Conservation (phyloP, 2,113 vertebrate species). For the Pseudois nayaur region DNA sequence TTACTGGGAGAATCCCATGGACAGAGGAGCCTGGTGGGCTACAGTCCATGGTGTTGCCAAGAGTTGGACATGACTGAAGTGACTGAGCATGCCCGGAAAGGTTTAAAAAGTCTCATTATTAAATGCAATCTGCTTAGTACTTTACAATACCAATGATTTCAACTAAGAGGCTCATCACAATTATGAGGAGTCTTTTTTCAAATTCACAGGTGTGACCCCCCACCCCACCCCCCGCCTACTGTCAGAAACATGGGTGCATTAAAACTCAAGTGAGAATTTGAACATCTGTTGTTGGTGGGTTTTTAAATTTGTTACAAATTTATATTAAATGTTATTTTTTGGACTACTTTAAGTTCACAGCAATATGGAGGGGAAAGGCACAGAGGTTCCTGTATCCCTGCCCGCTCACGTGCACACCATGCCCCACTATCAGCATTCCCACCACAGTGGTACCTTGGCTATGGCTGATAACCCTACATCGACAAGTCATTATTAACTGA, state of each 20-base stretch:
- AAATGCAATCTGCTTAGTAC: not conserved
- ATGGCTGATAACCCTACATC: not conserved
- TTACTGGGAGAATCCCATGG: not conserved
- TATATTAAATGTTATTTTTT: not conserved
- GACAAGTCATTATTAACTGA: not conserved
- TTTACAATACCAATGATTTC: not conserved
- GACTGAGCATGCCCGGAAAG: not conserved
- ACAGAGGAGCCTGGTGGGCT: not conserved
- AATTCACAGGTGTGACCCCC: not conserved
- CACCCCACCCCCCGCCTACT: not conserved
- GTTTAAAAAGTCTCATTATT: not conserved
- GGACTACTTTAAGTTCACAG: not conserved
- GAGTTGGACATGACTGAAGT: not conserved
- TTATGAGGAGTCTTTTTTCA: not conserved
- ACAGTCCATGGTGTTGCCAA: not conserved
- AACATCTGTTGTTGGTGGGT: not conserved
- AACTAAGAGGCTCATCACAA: not conserved
- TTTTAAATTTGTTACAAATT: not conserved
- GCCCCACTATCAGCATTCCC: not conserved
- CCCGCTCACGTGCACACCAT: too few species aligned
- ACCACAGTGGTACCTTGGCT: not conserved
- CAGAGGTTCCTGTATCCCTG: not conserved
- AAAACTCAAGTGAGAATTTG: not conserved
- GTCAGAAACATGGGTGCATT: not conserved
- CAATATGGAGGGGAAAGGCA: not conserved